Evolutionary conservation across 2,113 vertebrate species (phyloP).

Genomic region (Daboia siamensis): DNA sequence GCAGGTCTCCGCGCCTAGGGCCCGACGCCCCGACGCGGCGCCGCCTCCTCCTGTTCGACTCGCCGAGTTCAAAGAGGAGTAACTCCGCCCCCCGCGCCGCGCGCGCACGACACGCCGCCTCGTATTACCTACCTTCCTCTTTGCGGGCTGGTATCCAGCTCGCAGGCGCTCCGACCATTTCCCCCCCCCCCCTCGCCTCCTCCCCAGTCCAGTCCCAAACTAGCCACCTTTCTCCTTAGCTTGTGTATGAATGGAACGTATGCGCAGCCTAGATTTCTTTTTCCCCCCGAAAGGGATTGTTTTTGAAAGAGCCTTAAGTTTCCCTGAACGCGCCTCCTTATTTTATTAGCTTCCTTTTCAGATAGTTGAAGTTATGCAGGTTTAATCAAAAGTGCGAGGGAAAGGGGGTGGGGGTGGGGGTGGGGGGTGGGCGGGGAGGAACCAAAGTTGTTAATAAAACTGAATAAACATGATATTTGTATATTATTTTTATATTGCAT

Average conservation of each 20-base stretch:
- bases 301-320: neutral
- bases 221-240: neutral
- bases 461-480: neutral
- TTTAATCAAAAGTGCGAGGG: neutral
- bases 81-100: neutral
- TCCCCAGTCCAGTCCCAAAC: neutral
- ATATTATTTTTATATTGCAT: neutral
- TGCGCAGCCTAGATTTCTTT: neutral
- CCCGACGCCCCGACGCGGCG: conserved; percentile 24
- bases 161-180: neutral
- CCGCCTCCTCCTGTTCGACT: accelerated
- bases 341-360: neutral
- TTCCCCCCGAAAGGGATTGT: neutral
- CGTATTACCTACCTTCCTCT: neutral
- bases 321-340: too few relatives aligned
- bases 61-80: conserved; percentile 33
- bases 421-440: neutral
- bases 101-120: neutral
- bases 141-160: neutral
- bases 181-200: too few relatives aligned
- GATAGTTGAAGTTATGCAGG: neutral
- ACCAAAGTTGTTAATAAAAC: neutral
- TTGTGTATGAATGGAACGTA: neutral
- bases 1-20: neutral
- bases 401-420: neutral